phyloP scores from a whole-genome alignment of 2,797 vertebrate species.

The Cheirogaleus major region DNA sequence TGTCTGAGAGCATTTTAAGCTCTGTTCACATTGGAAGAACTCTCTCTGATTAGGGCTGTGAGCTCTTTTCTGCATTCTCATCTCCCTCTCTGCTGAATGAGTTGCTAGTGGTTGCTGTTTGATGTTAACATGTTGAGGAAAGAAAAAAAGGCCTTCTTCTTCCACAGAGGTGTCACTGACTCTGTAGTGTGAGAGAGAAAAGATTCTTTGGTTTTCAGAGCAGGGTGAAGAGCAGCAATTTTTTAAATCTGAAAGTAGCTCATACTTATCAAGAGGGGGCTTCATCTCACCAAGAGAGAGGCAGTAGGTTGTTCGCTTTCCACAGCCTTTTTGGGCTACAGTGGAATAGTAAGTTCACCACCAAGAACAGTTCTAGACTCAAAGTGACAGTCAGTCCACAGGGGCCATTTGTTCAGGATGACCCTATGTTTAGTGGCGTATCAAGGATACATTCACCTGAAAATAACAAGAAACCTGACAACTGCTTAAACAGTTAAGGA shows the following conservation, averaged over 20 bases:
- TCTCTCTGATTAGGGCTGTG: not conserved
- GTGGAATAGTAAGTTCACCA: not conserved
- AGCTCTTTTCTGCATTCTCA: rapidly evolving
- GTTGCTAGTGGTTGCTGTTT: no score
- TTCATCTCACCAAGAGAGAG: no score
- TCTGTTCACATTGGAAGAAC: rapidly evolving
- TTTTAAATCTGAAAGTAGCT: not conserved
- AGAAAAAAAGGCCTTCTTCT: not conserved
- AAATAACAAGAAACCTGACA: not conserved
- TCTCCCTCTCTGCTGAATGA: not conserved
- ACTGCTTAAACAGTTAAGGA: not conserved
- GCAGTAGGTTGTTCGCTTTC: not conserved
- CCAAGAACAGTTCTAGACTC: not conserved
- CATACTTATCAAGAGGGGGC: rapidly evolving
- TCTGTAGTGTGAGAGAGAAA: rapidly evolving
- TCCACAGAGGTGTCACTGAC: not conserved
- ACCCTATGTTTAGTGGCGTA: rapidly evolving
- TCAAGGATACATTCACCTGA: not conserved
- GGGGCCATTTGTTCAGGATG: not conserved
- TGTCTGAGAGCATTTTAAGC: no score
- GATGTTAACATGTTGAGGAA: rapidly evolving
- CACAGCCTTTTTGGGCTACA: not conserved
- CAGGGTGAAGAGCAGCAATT: not conserved
- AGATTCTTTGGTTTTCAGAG: not conserved
- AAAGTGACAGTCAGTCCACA: no score